Evolutionary conservation across 1,140 invertebrate species (phyloP).

Genomic region (Mya arenaria): DNA sequence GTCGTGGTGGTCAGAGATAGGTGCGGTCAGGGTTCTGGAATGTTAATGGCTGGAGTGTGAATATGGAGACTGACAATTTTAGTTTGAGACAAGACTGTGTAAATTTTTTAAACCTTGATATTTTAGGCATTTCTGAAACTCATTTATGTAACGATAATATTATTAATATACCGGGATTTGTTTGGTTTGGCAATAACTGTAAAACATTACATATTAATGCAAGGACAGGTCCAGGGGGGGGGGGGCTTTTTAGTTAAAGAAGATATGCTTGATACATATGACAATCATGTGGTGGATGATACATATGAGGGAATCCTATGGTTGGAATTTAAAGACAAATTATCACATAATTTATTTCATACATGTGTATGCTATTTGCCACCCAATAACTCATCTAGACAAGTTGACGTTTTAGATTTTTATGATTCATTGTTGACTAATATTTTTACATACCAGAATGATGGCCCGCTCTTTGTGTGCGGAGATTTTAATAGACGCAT

Average conservation of each 20-base stretch:
- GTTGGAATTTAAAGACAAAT: conserved; percentile 27
- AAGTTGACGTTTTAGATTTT: conserved; percentile 35
- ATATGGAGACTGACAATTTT: conserved; percentile 30
- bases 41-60: conserved; percentile 23
- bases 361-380: conserved; percentile 34
- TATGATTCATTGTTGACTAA: conserved; percentile 32
- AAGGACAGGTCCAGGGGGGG: conserved; percentile 44
- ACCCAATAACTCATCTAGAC: conserved; percentile 11
- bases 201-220: conserved; percentile 25
- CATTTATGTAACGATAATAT: conserved; percentile 10
- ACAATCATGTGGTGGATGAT: conserved; percentile 2
- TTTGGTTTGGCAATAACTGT: conserved; percentile 44
- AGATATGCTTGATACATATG: background rate
- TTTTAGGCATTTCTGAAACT: conserved; percentile 47
- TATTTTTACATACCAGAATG: conserved; percentile 15
- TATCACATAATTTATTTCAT: background rate
- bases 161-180: conserved; percentile 28
- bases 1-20: background rate
- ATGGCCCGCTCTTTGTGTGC: background rate
- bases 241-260: conserved; percentile 27
- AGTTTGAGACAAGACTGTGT: conserved; percentile 15
- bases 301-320: conserved; percentile 37
- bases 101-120: conserved; percentile 28
- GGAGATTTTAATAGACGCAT: conserved; percentile 41
- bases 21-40: conserved; percentile 52